Base-by-base conservation (phyloP, 2,797 vertebrate species). In the Perodicticus potto region DNA sequence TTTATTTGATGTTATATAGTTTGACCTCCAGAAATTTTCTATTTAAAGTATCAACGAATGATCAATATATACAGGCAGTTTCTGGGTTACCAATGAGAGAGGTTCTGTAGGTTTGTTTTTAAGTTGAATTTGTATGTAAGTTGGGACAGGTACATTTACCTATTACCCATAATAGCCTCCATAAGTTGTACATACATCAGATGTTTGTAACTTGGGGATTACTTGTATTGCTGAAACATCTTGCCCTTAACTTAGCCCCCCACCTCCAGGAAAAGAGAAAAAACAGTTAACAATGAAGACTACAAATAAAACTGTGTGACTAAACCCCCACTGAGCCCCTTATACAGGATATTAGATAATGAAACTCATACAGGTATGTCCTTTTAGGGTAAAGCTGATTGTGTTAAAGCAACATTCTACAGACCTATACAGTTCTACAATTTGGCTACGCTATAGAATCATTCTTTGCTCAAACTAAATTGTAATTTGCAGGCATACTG, bases 1-100 rank as follows among this genome's bases (percentile, higher is more conserved):
- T 37, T n/a, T 84, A 87, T 94, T 96, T 97, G 89, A 97, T 97
- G 89, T 96, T 61, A 65, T 57, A 57, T n/a, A 76, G 76, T 89
- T 86, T 96, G 92, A 96, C 59, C 29, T 67, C 34, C 59, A 81
- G 20, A 94, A 34, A 91, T 45, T 40, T 84, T 96, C 63, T 57
- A 40, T 73, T 53, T 72, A 76, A 89, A 86, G 40, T 88, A 81
- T 73, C 84, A 93, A 97, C 96, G 67, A 63, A 22, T 89, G 22
- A 95, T 96, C 95, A 74, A 97, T 97, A 94, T 53, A 49, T 78
- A 16, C 49, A 53, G 49, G 49, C 49, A 53, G 14, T 49, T 14
- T 49, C 49, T 5, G 49, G 49, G 49, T 53, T 16, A 53, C 49
- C 14, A 53, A 53, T 53, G 14, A 53, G 49, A 53, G 49, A 53